Conservation (phyloP, 2,888 invertebrate species). For the Belgica antarctica region DNA sequence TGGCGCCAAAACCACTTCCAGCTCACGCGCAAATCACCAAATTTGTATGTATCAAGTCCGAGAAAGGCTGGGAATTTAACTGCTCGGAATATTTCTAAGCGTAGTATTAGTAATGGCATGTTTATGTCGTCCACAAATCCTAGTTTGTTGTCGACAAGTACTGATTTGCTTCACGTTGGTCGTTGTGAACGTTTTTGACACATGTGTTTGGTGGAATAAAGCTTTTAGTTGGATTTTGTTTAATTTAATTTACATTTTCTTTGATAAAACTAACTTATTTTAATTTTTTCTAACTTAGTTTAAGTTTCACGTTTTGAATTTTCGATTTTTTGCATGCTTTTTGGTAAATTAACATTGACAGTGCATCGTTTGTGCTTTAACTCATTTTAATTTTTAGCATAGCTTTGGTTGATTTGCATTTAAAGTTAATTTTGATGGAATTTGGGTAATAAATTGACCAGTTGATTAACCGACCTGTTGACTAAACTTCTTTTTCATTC, state of each 20-base stretch:
- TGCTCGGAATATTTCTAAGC: slow-evolving; percentile 9
- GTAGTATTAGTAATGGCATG: slow-evolving; percentile 37
- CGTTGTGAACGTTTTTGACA: background rate
- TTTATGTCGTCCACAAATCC: slow-evolving; percentile 61
- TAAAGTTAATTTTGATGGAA: too few species aligned
- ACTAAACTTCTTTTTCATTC: background rate
- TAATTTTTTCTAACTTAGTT: too few species aligned
- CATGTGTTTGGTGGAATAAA: slow-evolving; percentile 7
- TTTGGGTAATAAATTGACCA: too few species aligned
- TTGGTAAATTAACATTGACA: too few species aligned
- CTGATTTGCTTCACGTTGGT: slow-evolving; percentile 49
- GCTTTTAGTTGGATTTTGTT: background rate
- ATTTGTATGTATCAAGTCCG: slow-evolving; percentile 46
- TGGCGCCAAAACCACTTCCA: slow-evolving; percentile 64
- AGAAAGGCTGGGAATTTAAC: background rate
- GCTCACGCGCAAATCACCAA: slow-evolving; percentile 58
- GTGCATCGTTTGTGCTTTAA: too few species aligned
- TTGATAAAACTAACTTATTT: too few species aligned
- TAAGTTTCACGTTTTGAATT: too few species aligned
- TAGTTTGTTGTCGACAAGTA: slow-evolving; percentile 56
- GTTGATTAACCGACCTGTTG: too few species aligned
- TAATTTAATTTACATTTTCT: background rate
- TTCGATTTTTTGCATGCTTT: too few species aligned
- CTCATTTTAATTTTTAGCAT: too few species aligned
- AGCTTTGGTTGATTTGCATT: too few species aligned